Percentiles rank a stretch among this genome's conserved stretches.
Evolutionary conservation across 1,140 invertebrate genomes (phyloP).

Genomic region (Armadillidium nasatum): DNA sequence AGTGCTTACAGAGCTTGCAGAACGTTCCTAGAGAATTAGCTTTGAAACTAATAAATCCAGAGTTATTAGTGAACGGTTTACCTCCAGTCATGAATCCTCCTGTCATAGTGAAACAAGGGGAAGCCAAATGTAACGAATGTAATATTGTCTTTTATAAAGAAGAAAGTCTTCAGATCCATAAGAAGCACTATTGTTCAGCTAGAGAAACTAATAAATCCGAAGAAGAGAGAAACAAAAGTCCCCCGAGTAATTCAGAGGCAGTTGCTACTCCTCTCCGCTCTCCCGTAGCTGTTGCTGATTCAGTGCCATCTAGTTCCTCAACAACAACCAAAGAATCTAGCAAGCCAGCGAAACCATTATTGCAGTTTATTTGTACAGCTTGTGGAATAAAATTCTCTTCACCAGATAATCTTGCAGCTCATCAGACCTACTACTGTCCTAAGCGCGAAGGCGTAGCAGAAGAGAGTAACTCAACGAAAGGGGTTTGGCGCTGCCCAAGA

Average conservation of each 20-base stretch:
- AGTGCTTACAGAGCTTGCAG: conserved; percentile 41
- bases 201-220: conserved; percentile 47
- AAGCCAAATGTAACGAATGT: conserved; percentile 88
- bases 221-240: conserved; percentile 44
- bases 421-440: conserved; percentile 89
- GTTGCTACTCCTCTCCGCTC: conserved; percentile 36
- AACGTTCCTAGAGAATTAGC: conserved; percentile 57
- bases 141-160: conserved; percentile 95
- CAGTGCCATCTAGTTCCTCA: conserved; percentile 52
- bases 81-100: conserved; percentile 50
- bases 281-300: conserved; percentile 34
- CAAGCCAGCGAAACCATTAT: conserved; percentile 42
- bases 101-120: conserved; percentile 58
- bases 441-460: conserved; percentile 55
- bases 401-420: conserved; percentile 84
- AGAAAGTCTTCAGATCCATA: conserved; percentile 90
- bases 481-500: conserved; percentile 49
- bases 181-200: conserved; percentile 87
- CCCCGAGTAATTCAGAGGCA: conserved; percentile 52
- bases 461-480: conserved; percentile 46
- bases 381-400: conserved; percentile 94
- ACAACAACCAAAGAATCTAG: conserved; percentile 34
- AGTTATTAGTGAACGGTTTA: conserved; percentile 50
- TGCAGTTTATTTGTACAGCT: conserved; percentile 71
- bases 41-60: conserved; percentile 50